These are phyloP conservation scores for Cephus pulcher DNA, from an alignment of 2,888 invertebrate genomes.

Conservation along the genomic window DNA sequence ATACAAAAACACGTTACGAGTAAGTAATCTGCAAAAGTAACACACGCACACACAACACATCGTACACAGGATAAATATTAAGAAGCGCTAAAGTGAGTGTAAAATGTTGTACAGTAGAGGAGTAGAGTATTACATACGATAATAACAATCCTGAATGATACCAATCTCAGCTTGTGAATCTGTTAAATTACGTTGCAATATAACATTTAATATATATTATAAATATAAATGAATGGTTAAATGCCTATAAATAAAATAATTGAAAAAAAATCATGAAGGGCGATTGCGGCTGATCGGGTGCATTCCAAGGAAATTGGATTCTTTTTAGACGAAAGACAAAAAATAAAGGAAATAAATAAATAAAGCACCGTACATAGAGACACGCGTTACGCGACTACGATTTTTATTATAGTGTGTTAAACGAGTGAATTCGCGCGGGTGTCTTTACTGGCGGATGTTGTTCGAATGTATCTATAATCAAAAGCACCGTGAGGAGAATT, in stretches of 20 bases:
- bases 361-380: not conserved
- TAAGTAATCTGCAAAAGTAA: not conserved
- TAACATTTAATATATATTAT: constrained; percentile 51
- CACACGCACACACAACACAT: not conserved
- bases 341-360: not conserved
- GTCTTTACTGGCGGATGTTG: not conserved
- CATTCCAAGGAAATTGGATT: not conserved
- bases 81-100: constrained; percentile 45
- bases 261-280: constrained; percentile 3
- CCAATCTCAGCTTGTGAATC: constrained; percentile 66
- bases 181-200: constrained; percentile 64
- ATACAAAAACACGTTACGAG: constrained; percentile 7
- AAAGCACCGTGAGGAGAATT: constrained; percentile 20
- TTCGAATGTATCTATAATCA: constrained; percentile 26
- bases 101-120: constrained; percentile 66
- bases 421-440: not conserved
- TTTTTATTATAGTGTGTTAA: not conserved
- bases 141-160: constrained; percentile 58
- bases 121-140: constrained; percentile 60
- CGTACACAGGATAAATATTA: not conserved
- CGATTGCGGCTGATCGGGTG: not conserved
- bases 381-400: not conserved
- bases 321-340: not conserved
- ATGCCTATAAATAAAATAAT: constrained; percentile 2
- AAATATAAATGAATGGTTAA: constrained; percentile 32